Evolutionary conservation across 2,888 invertebrate species (phyloP), one percentile per base, ranked within the genome.

Genomic region (Cenopis cana): DNA sequence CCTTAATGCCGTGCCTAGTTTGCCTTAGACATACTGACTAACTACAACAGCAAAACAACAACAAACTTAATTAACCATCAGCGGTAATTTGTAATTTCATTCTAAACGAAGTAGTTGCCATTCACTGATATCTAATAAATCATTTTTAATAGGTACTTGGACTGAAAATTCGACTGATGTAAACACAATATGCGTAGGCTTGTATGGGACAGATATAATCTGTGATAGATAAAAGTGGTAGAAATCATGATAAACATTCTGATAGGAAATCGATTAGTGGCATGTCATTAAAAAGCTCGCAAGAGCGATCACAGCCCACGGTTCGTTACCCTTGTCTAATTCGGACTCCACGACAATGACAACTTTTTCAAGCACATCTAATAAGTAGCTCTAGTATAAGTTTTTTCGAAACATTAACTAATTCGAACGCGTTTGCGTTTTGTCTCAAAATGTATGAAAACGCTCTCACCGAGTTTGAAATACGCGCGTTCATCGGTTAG

Each of bases 281-380:
- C 36, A 59, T 70, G 70, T 54, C 65, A 66, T 41, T 29, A 68
- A 60, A 49, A 59, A 59, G 12, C 49, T 29, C 36, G 50, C 52
- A 50, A 50, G 14, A 65, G n/a, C 41, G 29, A 64, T 49, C 69
- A 20, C 54, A 18, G 11, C 9, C 14, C 33, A 66, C 36, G 70
- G 70, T 66, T 70, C 57, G 70, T 66, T 70, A 66, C 52, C 29
- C 65, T 20, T 59, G 65, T 70, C 65, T 17, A 49, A 46, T 66
- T 66, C 59, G 61, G 24, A 46, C 36, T 18, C 46, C 10, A 57
- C 49, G 38, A 54, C 33, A 52, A 68, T 54, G 46, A 66, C 59
- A 59, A 57, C 24, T 65, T 55, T 65, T 55, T 56, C 33, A 41
- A 67, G 36, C 54, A 49, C 56, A 52, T 38, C 50, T 56, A 62